Base-by-base conservation (phyloP, 2,113 vertebrate genomes). In the Microtus montanus region DNA sequence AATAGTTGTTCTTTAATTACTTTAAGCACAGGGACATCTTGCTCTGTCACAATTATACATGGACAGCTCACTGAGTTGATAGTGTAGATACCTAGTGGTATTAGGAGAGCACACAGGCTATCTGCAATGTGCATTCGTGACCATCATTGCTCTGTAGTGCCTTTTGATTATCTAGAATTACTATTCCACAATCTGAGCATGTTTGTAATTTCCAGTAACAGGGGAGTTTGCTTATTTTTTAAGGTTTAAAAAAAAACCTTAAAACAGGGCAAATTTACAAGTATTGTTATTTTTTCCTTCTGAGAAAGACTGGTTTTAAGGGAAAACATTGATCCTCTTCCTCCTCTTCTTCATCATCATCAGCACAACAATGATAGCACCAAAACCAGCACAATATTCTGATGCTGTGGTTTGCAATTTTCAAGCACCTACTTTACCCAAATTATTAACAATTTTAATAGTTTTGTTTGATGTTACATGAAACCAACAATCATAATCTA, bases 1-100 rank as follows among this genome's bases (percentile, higher is more conserved):
- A 52, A 89, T 47, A 87, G 30, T 78, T 86, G 33, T 14, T 91
- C 4, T 93, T 75, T 96, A 86, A 83, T 86, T 93, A 75, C 41
- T 78, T 93, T 92, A 96, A 86, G 30, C 22, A 63, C 77, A 94
- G 7, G 30, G n/a, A 80, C 2, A 1, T 12, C 68, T 85, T 83
- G 49, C 33, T 87, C 83, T 61, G 19, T 96, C 92, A 93, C 2
- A 33, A 47, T 90, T 77, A 77, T 80, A 85, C 0, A 52, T 47
- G 22, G 12, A 3, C 20, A 49, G 91, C 86, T 47, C 22, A n/a
- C 52, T 82, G 90, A 64, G 80, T 11, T 54, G 90, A 73, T 87
- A 61, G 84, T 30, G 77, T 78, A 91, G 2, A 28, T 54, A 10
- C 41, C 61, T 7, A 6, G 35, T 28, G 14, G 6, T 85, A 89